Conservation (phyloP, 2,113 vertebrate species). For the Sinocyclocheilus grahami region DNA sequence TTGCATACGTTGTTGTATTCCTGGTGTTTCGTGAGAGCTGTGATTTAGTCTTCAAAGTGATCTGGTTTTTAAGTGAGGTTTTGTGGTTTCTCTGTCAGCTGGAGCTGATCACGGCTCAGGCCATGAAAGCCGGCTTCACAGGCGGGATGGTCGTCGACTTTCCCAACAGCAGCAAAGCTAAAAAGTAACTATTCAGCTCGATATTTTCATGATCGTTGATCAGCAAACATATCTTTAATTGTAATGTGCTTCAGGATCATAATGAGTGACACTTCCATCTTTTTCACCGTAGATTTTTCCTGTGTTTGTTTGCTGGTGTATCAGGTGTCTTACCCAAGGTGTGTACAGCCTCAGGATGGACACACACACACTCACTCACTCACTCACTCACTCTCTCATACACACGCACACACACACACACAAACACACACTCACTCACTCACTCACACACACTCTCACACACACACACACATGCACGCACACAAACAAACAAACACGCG, state of each 20-base stretch:
- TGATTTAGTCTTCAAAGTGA: too few species aligned
- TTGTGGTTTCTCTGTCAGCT: constrained; percentile 72
- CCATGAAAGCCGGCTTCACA: constrained; percentile 91
- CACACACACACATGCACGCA: too few species aligned
- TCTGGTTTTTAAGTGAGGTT: neutral
- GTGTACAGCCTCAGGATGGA: constrained; percentile 51
- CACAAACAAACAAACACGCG: too few species aligned
- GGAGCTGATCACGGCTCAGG: constrained; percentile 91
- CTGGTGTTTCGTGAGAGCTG: too few species aligned
- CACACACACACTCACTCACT: too few species aligned
- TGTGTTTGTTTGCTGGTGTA: constrained; percentile 90
- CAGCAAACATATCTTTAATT: neutral
- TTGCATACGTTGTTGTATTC: too few species aligned
- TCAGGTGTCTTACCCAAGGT: constrained; percentile 87
- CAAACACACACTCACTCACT: too few species aligned
- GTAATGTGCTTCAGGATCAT: neutral
- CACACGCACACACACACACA: neutral
- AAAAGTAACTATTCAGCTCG: constrained; percentile 83
- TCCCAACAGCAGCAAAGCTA: constrained; percentile 94
- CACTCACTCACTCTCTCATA: too few species aligned
- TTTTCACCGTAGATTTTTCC: constrained; percentile 80
- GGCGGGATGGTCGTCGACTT: constrained; percentile 98
- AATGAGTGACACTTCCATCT: too few species aligned
- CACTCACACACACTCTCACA: too few species aligned
- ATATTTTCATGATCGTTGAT: neutral